Conservation (phyloP, 92 coral and sea anemone genomes). For the Epizoanthus stellaris region DNA sequence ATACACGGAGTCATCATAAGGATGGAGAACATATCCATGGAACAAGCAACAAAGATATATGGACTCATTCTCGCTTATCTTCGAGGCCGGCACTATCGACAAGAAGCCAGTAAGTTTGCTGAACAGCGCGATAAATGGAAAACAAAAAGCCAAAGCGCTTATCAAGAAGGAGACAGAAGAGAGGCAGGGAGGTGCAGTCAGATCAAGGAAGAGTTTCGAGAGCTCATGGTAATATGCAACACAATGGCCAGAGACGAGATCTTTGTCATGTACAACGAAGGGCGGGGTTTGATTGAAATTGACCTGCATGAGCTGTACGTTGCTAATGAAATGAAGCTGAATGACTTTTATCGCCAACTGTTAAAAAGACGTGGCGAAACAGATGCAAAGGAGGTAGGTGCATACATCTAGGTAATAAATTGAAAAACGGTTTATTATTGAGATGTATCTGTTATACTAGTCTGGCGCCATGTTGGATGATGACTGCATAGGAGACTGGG, state of each 20-base stretch:
- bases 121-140: neutral
- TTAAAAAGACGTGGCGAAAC: neutral
- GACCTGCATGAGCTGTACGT: conserved; percentile 13
- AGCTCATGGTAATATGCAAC: neutral
- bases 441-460: too few relatives aligned
- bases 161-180: neutral
- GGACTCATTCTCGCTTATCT: neutral
- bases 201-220: neutral
- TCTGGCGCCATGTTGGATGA: too few relatives aligned
- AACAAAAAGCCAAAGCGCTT: neutral
- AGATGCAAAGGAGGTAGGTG: neutral
- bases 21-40: neutral
- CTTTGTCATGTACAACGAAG: neutral
- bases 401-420: too few relatives aligned
- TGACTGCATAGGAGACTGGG: too few relatives aligned
- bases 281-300: neutral
- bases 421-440: too few relatives aligned
- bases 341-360: neutral
- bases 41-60: neutral
- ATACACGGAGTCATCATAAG: neutral
- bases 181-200: neutral
- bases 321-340: neutral
- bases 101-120: too few relatives aligned
- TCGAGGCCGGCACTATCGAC: neutral
- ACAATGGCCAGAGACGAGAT: conserved; percentile 11